Evolutionary conservation across 2,797 vertebrate genomes (phyloP), one percentile per base, ranked within the genome.

Genomic region (Halcyon smyrnensis): DNA sequence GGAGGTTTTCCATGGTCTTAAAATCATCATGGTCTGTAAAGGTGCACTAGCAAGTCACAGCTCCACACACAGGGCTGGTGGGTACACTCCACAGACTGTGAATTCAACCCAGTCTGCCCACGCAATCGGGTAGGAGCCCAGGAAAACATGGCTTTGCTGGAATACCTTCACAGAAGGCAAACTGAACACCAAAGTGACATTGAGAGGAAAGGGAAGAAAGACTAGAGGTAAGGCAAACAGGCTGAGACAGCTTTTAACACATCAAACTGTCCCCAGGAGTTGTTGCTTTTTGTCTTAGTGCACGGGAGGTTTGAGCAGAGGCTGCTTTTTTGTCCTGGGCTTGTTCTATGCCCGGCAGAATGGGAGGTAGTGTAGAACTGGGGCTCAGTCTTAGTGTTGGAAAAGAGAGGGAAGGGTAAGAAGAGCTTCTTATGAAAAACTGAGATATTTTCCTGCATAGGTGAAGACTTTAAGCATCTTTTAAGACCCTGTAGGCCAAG

Each of bases 241-340:
- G 74, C 59, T 48, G 45, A 43, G 71, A 56, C 85, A 90, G 88
- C 79, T 94, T 90, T 85, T 73, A 90, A 36, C 64, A 51, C 54
- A 79, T 48, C 59, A 14, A 6, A 24, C 30, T 21, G 43, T 30
- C 74, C 60, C 81, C 37, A 14, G 65, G 77, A 84, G 63, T 6
- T 39, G 70, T 8, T 84, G 50, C 73, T 53, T 32, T 32, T 36
- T 14, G 71, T 45, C 63, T 64, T 2, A 17, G 57, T 1, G 9
- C 57, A 64, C 0, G 3, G 57, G 39, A 53, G 79, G 57, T 28
- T 20, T 12, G 57, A 54, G 71, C 67, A 78, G 60, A 63, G 43
- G 11, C 27, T 68, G 64, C 41, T 9, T 53, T 45, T 60, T 30
- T 57, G 62, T 19, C 56, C 60, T 8, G 51, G 71, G 64, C 65